phyloP scores from a whole-genome alignment of 2,113 vertebrate species.

The Sapajus apella region DNA sequence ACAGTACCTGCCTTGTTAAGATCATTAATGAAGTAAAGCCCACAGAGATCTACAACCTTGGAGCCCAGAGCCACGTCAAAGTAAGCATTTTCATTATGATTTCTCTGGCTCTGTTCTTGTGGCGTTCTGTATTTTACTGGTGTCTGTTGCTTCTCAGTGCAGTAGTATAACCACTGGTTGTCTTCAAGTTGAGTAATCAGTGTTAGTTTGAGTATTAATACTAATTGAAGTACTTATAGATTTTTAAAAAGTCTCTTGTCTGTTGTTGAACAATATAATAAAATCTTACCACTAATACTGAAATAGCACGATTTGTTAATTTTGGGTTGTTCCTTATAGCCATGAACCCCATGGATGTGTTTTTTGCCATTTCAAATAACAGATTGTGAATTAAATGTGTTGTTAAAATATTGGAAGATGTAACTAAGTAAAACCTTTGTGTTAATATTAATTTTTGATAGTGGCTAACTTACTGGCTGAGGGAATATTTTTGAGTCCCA shows the following conservation, averaged over 20 bases:
- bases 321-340: neutral
- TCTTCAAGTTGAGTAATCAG: neutral
- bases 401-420: slow-evolving; percentile 13
- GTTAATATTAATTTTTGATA: slow-evolving; percentile 53
- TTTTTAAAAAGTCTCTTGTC: neutral
- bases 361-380: neutral
- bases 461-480: neutral
- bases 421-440: neutral
- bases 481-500: slow-evolving; percentile 1
- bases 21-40: slow-evolving; percentile 98
- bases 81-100: slow-evolving; percentile 81
- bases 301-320: neutral
- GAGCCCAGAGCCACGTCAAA: slow-evolving; percentile 98
- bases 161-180: neutral
- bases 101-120: neutral
- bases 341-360: neutral
- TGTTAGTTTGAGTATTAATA: neutral
- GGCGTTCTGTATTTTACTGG: neutral
- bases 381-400: neutral
- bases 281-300: neutral
- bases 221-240: neutral
- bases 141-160: neutral
- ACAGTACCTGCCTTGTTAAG: slow-evolving; percentile 99
- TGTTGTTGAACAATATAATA: neutral
- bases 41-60: slow-evolving; percentile 97